Percentiles rank a stretch among this genome's conserved stretches.
These are phyloP conservation scores for Chrysochloris asiatica DNA, from an alignment of 2,113 vertebrate species.

Conservation along the genomic window DNA sequence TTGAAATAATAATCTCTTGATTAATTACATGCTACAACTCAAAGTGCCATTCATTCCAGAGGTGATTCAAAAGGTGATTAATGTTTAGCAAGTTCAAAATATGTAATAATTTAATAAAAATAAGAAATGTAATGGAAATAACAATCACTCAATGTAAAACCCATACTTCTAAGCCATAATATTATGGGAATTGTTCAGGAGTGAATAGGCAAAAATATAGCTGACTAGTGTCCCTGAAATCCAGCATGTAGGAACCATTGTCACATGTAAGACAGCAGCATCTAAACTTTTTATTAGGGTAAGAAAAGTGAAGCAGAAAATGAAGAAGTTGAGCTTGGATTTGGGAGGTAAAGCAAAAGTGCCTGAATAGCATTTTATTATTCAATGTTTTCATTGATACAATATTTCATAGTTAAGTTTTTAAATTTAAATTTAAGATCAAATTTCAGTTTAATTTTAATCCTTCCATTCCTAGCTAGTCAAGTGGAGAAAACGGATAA, in stretches of 20 bases:
- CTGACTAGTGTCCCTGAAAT: not conserved
- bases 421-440: not conserved
- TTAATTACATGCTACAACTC: not conserved
- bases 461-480: not conserved
- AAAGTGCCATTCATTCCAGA: not conserved
- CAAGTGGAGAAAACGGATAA: not conserved
- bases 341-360: not conserved
- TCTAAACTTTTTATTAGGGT: not conserved
- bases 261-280: not conserved
- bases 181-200: not conserved
- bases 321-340: not conserved
- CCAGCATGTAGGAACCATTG: too few species aligned
- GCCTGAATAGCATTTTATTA: not conserved
- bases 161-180: not conserved
- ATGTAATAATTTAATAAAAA: not conserved
- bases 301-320: not conserved
- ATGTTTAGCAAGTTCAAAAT: not conserved
- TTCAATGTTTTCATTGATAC: too few species aligned
- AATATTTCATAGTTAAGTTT: not conserved
- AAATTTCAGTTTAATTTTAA: not conserved
- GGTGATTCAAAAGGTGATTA: not conserved
- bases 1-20: not conserved
- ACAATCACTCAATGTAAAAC: not conserved
- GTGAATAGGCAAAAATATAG: not conserved
- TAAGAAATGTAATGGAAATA: not conserved